Percentiles rank a stretch among this genome's conserved stretches.
Conservation (phyloP, 2,888 invertebrate genomes). For the Dicyrtoma fusca region DNA sequence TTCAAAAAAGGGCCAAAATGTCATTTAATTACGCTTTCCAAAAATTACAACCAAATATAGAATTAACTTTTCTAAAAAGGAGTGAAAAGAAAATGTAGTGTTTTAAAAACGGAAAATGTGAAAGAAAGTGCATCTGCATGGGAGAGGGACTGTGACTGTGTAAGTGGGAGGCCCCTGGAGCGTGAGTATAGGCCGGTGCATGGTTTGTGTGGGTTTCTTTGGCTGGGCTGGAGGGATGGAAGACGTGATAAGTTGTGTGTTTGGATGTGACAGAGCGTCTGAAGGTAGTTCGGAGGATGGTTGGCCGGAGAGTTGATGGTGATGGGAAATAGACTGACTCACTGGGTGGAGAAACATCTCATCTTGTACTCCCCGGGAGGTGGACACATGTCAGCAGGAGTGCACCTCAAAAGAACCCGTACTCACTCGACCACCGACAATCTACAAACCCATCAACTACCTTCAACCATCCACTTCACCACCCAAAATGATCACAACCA, state of each 20-base stretch:
- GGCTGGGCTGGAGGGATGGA: not conserved
- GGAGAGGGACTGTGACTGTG: too few species aligned
- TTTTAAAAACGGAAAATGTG: not conserved
- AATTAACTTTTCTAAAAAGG: too few species aligned
- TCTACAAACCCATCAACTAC: conserved; percentile 30
- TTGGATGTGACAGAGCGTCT: not conserved
- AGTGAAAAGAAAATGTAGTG: too few species aligned
- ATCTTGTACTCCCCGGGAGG: conserved; percentile 49
- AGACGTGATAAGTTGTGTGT: not conserved
- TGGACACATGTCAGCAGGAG: conserved; percentile 48
- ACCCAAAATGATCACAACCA: conserved; percentile 21
- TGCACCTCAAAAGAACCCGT: conserved; percentile 47
- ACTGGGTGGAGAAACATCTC: conserved; percentile 51
- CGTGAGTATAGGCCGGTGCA: too few species aligned
- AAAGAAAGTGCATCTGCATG: too few species aligned
- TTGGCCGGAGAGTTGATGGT: conserved; percentile 15
- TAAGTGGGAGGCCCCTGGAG: too few species aligned
- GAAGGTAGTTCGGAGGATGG: not conserved
- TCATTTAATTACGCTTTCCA: too few species aligned
- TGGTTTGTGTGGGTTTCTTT: not conserved
- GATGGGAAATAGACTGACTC: conserved; percentile 36
- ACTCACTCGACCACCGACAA: conserved; percentile 35
- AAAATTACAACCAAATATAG: too few species aligned
- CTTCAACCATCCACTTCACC: conserved; percentile 34
- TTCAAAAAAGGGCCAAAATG: too few species aligned